A percentile compares a stretch with the other conserved stretches of the same genome.
Evolutionary conservation across 2,113 vertebrate species (phyloP).

Genomic region (Eurystomus gularis): DNA sequence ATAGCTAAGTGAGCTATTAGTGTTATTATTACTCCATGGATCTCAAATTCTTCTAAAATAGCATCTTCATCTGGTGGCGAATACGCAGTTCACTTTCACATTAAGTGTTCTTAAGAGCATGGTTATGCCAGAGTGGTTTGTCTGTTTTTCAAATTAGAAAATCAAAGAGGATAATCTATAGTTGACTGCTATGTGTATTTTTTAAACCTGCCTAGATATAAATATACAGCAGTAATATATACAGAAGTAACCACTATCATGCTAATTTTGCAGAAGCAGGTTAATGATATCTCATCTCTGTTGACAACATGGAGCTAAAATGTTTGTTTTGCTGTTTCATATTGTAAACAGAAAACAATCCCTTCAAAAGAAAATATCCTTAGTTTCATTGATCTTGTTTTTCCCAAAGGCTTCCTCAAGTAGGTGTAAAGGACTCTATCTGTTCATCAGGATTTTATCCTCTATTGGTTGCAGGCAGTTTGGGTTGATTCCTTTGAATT

Average conservation of each 20-base stretch:
- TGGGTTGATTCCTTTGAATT: not conserved
- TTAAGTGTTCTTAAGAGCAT: not conserved
- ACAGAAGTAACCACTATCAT: not conserved
- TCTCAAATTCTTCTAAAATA: not conserved
- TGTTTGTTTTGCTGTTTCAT: not conserved
- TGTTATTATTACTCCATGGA: not conserved
- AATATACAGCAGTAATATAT: not conserved
- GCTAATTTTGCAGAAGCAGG: not conserved
- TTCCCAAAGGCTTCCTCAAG: not conserved
- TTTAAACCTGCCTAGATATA: not conserved
- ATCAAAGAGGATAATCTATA: not conserved
- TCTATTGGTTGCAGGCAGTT: not conserved
- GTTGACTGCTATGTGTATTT: not conserved
- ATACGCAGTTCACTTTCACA: not conserved
- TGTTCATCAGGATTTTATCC: not conserved
- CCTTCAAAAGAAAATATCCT: not conserved
- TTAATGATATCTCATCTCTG: not conserved
- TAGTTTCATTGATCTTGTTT: not conserved
- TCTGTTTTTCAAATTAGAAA: not conserved
- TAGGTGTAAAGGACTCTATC: not conserved
- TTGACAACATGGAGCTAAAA: not conserved
- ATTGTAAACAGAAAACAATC: not conserved
- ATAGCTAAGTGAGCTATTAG: not conserved
- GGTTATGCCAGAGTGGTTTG: not conserved
- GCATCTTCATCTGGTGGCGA: not conserved